A percentile compares a stretch with the other conserved stretches of the same genome.
phyloP scores from a whole-genome alignment of 1,140 invertebrate genomes.

The Rhynchophorus ferrugineus region DNA sequence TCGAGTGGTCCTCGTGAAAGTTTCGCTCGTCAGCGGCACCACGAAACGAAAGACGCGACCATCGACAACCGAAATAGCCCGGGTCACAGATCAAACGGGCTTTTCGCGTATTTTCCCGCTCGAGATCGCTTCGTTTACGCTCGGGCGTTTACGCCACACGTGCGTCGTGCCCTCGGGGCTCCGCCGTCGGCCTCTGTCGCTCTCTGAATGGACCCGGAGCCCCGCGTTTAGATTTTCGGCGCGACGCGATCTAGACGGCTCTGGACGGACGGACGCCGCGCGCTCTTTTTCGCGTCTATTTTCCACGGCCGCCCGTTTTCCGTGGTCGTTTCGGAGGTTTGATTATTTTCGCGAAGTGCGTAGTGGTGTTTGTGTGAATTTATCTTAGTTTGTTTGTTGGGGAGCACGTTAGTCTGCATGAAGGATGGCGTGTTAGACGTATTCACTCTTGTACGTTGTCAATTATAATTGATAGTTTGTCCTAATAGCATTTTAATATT shows the following conservation, averaged over 20 bases:
- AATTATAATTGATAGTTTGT: neutral
- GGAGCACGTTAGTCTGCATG: no score
- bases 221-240: conserved; percentile 9
- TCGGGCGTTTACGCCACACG: conserved; percentile 12
- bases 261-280: neutral
- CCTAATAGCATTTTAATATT: no score
- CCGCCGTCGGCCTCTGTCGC: neutral
- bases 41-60: no score
- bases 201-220: neutral
- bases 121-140: no score
- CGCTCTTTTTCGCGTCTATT: neutral
- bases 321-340: neutral
- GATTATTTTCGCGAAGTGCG: no score
- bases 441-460: conserved; percentile 1
- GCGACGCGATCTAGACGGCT: conserved; percentile 15
- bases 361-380: no score
- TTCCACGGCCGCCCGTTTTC: neutral
- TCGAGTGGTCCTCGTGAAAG: no score
- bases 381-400: no score
- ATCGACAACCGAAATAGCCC: no score
- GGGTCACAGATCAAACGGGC: no score
- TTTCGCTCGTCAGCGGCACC: no score
- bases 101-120: no score
- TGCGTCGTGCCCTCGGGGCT: neutral
- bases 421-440: neutral